phyloP scores from a whole-genome alignment of 2,797 vertebrate species.

The Xerus rutilus region DNA sequence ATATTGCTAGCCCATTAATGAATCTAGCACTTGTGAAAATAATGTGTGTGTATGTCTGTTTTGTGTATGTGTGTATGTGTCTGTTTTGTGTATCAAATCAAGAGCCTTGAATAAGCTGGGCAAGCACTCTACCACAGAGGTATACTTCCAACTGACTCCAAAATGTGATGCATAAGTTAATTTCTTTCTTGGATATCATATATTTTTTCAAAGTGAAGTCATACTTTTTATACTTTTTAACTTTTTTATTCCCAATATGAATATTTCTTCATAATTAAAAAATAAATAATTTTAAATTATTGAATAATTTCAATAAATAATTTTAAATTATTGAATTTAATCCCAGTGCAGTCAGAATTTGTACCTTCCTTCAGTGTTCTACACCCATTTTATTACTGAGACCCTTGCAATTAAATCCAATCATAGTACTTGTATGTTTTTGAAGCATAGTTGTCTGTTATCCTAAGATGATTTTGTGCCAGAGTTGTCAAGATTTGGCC shows the following conservation, averaged over 20 bases:
- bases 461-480: background rate
- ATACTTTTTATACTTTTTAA: slow-evolving; percentile 20
- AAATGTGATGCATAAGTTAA: background rate
- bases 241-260: background rate
- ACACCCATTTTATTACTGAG: background rate
- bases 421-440: background rate
- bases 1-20: background rate
- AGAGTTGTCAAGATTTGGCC: background rate
- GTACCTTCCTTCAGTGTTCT: background rate
- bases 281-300: background rate
- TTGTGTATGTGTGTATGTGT: background rate
- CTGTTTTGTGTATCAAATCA: too few relatives aligned
- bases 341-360: background rate
- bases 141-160: background rate
- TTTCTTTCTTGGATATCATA: background rate
- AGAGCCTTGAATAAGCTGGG: too few relatives aligned
- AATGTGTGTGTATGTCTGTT: background rate
- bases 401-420: background rate
- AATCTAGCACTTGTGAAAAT: background rate
- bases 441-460: background rate
- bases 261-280: background rate
- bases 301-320: background rate
- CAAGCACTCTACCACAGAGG: background rate
- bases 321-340: background rate
- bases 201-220: background rate